Evolutionary conservation across 92 coral and sea anemone genomes (phyloP), one percentile per base, ranked within the genome.

Genomic region (Porites divaricata): DNA sequence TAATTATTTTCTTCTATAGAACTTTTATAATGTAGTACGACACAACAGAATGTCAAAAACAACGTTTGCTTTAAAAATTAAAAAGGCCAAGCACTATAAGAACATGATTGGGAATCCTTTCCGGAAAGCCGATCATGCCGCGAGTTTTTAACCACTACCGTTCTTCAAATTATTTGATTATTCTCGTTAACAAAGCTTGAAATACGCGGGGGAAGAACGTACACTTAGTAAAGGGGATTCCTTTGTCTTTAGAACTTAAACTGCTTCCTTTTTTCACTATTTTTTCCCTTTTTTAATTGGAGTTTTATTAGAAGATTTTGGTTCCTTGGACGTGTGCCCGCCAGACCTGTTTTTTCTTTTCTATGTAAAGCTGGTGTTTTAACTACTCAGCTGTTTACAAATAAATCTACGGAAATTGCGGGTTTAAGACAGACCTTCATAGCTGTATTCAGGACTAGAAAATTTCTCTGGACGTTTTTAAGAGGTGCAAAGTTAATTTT

Each of bases 171-270:
- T 53, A 74, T 54, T 25, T 61, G 28, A 20, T 58, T 19, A 23
- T 4, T 53, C 8, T 17, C 52, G 41, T 77, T 58, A 22, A 62
- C 53, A 77, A n/a, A 14, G 11, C 8, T 28, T 35, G 45, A 35
- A 35, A 19, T 41, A 26, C 70, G 81, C 59, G 59, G 59, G 49
- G 56, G 81, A 19, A n/a, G 57, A 35, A 35, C 45, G 45, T 56
- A 77, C 70, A 45, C 26, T 62, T 26, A 1, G 2, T 2, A 25
- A 48, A 62, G 71, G 81, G 81, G 81, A 77, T 77, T 77, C 81
- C 81, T 77, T 20, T 77, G 19, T 23, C 11, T 35, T 2, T 35
- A 35, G 4, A 35, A 22, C 2, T 66, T 14, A 66, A 48, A 77
- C 11, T 53, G 35, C 57, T 28, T 2, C 41, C 41, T 20, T 62